phyloP scores from a whole-genome alignment of 2,888 invertebrate genomes.

The Cantharis rustica region DNA sequence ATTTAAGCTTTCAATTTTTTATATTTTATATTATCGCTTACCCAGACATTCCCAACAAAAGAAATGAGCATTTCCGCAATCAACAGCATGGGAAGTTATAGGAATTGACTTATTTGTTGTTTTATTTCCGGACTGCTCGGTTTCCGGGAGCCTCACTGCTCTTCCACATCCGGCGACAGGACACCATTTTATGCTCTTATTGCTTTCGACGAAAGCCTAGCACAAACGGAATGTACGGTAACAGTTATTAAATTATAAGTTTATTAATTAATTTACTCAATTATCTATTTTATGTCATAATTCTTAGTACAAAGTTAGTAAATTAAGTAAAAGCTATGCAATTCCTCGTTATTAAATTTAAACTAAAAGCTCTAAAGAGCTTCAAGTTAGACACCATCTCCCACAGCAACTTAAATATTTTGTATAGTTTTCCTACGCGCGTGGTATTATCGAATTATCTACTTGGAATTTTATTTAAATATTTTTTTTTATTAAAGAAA shows the following conservation, averaged over 20 bases:
- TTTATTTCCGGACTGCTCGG: slow-evolving; percentile 52
- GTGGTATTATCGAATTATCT: background rate
- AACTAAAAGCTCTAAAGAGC: background rate
- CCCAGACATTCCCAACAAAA: slow-evolving; percentile 68
- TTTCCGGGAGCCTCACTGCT: slow-evolving; percentile 67
- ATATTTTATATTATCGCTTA: slow-evolving; percentile 28
- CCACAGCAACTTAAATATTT: background rate
- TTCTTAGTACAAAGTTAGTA: background rate
- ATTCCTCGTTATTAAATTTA: background rate
- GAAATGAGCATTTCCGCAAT: slow-evolving; percentile 72
- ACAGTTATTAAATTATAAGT: background rate
- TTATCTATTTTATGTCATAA: background rate
- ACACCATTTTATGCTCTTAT: slow-evolving; percentile 73
- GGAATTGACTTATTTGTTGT: slow-evolving; percentile 44
- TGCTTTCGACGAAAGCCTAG: slow-evolving; percentile 72
- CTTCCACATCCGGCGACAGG: slow-evolving; percentile 69
- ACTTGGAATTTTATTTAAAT: background rate
- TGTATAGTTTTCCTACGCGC: background rate
- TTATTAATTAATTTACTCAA: background rate
- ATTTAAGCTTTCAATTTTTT: background rate
- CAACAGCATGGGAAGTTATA: slow-evolving; percentile 62
- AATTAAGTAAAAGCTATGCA: background rate
- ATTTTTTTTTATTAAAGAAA: background rate
- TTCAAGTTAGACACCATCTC: background rate
- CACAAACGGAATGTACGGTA: slow-evolving; percentile 23